Evolutionary conservation across 2,113 vertebrate genomes (phyloP).

Genomic region (Meriones unguiculatus): DNA sequence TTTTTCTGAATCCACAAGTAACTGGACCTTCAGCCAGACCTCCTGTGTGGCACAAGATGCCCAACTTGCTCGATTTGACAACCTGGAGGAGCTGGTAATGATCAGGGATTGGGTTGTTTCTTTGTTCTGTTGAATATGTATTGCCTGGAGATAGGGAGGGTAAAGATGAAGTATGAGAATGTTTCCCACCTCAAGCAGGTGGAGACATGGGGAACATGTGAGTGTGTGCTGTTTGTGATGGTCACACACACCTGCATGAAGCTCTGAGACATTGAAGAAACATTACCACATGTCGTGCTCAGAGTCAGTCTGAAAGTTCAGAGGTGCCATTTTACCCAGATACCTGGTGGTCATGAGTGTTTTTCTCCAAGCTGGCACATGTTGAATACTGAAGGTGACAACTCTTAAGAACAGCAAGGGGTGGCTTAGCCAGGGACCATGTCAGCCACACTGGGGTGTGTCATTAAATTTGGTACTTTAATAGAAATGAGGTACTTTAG

Average conservation of each 20-base stretch:
- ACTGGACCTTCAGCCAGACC: slow-evolving; percentile 41
- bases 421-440: not conserved
- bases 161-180: not conserved
- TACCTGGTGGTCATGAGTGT: too few species aligned
- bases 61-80: not conserved
- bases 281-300: too few species aligned
- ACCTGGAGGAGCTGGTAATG: not conserved
- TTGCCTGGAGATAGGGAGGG: too few species aligned
- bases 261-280: not conserved
- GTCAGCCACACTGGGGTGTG: not conserved
- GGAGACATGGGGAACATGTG: too few species aligned
- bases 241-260: not conserved
- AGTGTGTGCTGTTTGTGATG: not conserved
- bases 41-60: not conserved
- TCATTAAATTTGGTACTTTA: not conserved
- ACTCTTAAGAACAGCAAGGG: not conserved
- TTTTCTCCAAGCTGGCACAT: not conserved
- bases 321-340: too few species aligned
- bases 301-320: too few species aligned
- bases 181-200: not conserved
- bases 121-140: not conserved
- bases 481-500: not conserved
- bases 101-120: not conserved
- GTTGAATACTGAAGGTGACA: not conserved
- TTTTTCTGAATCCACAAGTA: slow-evolving; percentile 39